Evolutionary conservation across 64 coral and sea anemone species (phyloP).

Genomic region (Montipora efflorescens): DNA sequence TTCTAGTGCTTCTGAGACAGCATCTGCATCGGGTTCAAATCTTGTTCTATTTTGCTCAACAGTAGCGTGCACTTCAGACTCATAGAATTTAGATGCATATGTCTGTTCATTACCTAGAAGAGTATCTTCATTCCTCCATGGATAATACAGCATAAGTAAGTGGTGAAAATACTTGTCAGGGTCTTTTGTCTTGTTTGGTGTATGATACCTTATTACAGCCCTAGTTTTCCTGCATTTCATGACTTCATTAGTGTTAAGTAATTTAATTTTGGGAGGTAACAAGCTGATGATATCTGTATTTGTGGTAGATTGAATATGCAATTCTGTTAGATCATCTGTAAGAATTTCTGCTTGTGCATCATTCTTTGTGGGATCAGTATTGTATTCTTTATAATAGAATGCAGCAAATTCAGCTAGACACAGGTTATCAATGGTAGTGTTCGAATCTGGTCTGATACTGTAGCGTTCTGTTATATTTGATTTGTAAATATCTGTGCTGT

Average conservation of each 20-base stretch:
- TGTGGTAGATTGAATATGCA: not conserved
- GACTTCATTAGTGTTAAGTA: conserved; percentile 18
- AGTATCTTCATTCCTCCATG: conserved; percentile 23
- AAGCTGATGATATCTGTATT: not conserved
- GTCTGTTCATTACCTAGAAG: conserved; percentile 41
- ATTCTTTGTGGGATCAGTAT: not conserved
- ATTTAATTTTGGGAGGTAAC: conserved; percentile 29
- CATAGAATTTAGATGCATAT: conserved; percentile 58
- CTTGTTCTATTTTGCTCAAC: conserved; percentile 26
- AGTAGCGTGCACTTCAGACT: conserved; percentile 43
- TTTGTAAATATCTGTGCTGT: conserved; percentile 64
- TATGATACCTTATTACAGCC: conserved; percentile 18
- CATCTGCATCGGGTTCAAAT: conserved; percentile 60
- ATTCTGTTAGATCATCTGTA: conserved; percentile 32
- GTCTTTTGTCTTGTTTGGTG: conserved; percentile 35
- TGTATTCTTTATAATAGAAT: conserved; percentile 9
- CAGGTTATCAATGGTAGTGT: conserved; percentile 12
- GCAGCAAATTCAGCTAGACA: conserved; percentile 39
- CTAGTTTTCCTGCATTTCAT: conserved; percentile 39
- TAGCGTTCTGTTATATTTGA: conserved; percentile 42
- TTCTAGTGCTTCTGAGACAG: conserved; percentile 52
- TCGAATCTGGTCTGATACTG: conserved; percentile 11
- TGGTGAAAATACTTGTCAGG: conserved; percentile 33
- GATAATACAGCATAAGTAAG: conserved; percentile 25
- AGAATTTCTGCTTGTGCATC: conserved; percentile 40